Percentiles rank a stretch among this genome's conserved stretches.
phyloP scores from a whole-genome alignment of 1,140 invertebrate genomes.

The Eubasilissa regina region DNA sequence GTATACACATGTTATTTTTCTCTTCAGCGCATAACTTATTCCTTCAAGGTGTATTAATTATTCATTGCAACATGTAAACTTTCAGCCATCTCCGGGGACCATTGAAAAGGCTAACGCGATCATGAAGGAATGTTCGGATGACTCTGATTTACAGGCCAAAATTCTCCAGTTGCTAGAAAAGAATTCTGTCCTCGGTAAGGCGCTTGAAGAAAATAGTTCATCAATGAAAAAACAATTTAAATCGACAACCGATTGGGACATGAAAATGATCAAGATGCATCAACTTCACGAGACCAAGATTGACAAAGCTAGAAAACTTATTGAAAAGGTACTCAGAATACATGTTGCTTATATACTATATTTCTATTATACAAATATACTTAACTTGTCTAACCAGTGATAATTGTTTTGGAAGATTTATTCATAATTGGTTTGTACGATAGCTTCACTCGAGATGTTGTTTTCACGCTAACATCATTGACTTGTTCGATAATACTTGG shows the following conservation, averaged over 20 bases:
- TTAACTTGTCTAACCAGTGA: too few relatives aligned
- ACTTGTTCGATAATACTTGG: too few relatives aligned
- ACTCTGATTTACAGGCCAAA: slow-evolving; percentile 67
- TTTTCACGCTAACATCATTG: too few relatives aligned
- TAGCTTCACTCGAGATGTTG: too few relatives aligned
- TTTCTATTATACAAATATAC: too few relatives aligned
- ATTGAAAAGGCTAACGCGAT: slow-evolving; percentile 28
- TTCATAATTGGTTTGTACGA: too few relatives aligned
- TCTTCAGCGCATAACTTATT: too few relatives aligned
- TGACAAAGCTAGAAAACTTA: slow-evolving; percentile 73
- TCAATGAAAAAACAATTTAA: slow-evolving; percentile 78
- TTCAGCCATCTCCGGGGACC: slow-evolving; percentile 2
- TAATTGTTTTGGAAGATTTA: too few relatives aligned
- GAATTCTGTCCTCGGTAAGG: slow-evolving; percentile 76
- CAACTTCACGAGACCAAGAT: slow-evolving; percentile 75
- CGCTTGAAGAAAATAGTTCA: slow-evolving; percentile 77
- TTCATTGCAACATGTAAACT: too few relatives aligned
- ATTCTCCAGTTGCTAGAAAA: slow-evolving; percentile 74
- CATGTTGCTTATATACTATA: too few relatives aligned
- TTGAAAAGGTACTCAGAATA: slow-evolving; percentile 66
- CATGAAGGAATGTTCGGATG: slow-evolving; percentile 4
- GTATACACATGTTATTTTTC: too few relatives aligned
- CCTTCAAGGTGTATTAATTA: too few relatives aligned
- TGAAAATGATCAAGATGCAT: slow-evolving; percentile 74
- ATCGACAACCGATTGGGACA: slow-evolving; percentile 75